Evolutionary conservation across 2,113 vertebrate species (phyloP).

Genomic region (Clupea harengus): DNA sequence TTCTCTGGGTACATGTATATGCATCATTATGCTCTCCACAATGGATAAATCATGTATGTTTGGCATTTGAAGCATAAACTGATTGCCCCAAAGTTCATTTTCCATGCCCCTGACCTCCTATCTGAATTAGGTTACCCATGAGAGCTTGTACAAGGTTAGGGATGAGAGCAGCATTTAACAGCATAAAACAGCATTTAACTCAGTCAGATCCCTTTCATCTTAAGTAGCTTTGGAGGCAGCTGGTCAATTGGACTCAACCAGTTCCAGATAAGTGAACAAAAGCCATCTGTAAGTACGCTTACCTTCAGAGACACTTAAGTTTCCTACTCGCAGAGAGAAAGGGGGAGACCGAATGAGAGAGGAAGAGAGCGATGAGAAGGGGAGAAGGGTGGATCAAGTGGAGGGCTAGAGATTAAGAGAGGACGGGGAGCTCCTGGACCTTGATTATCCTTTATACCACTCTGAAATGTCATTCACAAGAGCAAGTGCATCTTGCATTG

Average conservation of each 20-base stretch:
- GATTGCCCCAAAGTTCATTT: neutral
- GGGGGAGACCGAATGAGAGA: neutral
- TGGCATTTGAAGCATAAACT: neutral
- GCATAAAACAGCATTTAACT: neutral
- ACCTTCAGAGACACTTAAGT: neutral
- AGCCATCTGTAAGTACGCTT: slow-evolving; percentile 2
- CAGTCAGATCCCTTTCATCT: too few species aligned
- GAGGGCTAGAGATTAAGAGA: neutral
- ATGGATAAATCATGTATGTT: neutral
- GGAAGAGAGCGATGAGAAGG: neutral
- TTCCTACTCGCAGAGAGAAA: neutral
- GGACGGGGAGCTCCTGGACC: too few species aligned
- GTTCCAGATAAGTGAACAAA: neutral
- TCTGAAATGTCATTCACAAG: neutral
- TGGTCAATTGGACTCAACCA: neutral
- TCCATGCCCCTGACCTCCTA: too few species aligned
- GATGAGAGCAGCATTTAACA: neutral
- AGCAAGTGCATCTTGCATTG: neutral
- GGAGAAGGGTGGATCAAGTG: neutral
- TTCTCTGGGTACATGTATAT: neutral
- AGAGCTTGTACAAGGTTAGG: too few species aligned
- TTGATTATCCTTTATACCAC: too few species aligned
- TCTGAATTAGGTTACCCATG: too few species aligned
- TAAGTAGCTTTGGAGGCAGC: too few species aligned
- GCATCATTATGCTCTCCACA: neutral